A percentile compares a stretch with the other conserved stretches of the same genome.
phyloP scores from a whole-genome alignment of 2,888 invertebrate species.

The Eretmocerus hayati region DNA sequence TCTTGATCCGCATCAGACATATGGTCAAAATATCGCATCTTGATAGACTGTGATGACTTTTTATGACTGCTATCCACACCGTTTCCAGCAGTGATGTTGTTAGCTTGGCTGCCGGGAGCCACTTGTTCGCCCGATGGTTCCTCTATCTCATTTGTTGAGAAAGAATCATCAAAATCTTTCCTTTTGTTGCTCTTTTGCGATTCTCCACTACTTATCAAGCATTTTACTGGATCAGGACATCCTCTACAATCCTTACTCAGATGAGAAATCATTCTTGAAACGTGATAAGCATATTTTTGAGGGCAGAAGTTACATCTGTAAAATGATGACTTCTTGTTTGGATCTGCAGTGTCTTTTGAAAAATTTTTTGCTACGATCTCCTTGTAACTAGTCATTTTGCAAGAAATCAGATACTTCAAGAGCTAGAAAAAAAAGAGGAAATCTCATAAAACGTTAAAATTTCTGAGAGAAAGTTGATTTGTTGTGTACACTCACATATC shows the following conservation, averaged over 20 bases:
- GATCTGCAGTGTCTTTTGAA: not conserved
- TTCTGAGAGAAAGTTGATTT: too few relatives aligned
- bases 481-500: too few relatives aligned
- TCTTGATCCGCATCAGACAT: slow-evolving; percentile 9
- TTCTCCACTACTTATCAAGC: not conserved
- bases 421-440: too few relatives aligned
- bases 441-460: too few relatives aligned
- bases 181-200: not conserved
- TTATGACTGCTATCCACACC: too few relatives aligned
- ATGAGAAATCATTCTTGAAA: not conserved
- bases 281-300: not conserved
- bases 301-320: not conserved
- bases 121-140: not conserved
- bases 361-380: not conserved
- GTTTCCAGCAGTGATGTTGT: too few relatives aligned
- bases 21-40: slow-evolving; percentile 7
- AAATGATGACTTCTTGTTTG: not conserved
- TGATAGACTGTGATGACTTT: not conserved
- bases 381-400: not conserved
- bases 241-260: not conserved
- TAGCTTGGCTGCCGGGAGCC: not conserved
- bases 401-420: too few relatives aligned
- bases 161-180: not conserved
- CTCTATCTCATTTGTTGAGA: too few relatives aligned
- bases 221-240: not conserved